Conservation (phyloP, 2,888 invertebrate species). For the Ophioninae sp. region DNA sequence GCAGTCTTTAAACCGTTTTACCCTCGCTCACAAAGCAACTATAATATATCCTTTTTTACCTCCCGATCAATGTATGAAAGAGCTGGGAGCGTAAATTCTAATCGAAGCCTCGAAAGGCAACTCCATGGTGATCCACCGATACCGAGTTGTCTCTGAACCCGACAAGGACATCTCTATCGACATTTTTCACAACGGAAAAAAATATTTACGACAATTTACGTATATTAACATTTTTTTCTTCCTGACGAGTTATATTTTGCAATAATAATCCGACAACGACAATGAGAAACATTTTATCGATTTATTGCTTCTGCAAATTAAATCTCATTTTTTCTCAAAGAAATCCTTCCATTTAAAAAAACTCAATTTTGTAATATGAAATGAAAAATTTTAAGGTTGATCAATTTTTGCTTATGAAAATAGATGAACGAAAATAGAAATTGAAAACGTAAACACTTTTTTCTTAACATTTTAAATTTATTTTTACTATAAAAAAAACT, state of each 20-base stretch:
- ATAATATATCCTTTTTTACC: background rate
- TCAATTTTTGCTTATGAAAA: no score
- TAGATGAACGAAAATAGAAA: no score
- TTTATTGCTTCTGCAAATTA: background rate
- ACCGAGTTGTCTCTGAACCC: constrained; percentile 13
- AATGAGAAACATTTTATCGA: background rate
- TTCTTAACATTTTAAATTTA: no score
- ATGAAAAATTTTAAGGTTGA: no score
- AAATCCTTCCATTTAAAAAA: background rate
- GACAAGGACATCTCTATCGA: constrained; percentile 35
- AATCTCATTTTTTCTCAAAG: background rate
- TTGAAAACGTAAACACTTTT: no score
- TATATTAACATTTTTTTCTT: background rate
- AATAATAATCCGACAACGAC: background rate
- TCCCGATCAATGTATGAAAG: background rate
- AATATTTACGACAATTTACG: constrained; percentile 20
- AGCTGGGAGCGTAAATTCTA: background rate
- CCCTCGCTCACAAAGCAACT: constrained; percentile 24
- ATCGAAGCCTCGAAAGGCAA: constrained; percentile 30
- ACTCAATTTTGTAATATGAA: no score
- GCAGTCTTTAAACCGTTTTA: constrained; percentile 5
- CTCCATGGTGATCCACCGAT: constrained; percentile 44
- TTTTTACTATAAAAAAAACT: no score
- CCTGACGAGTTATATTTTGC: background rate
- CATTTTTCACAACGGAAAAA: constrained; percentile 21